phyloP scores from a whole-genome alignment of 2,797 vertebrate genomes.

The Emydoidea blandingii region DNA sequence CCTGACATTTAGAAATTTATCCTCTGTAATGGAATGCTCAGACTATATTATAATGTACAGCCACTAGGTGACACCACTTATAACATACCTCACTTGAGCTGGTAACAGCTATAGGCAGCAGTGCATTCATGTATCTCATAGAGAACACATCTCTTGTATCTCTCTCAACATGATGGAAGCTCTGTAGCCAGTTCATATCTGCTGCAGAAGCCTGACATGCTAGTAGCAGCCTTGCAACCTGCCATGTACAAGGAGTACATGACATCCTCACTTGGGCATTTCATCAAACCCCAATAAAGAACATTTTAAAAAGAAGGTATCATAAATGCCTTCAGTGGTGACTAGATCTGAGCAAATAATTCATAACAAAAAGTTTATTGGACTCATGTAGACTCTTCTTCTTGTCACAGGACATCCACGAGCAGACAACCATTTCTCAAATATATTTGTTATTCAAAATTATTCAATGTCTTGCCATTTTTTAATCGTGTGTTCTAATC shows the following conservation, averaged over 20 bases:
- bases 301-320: background rate
- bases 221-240: background rate
- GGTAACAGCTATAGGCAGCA: background rate
- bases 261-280: background rate
- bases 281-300: background rate
- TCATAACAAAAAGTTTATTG: background rate
- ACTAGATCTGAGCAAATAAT: background rate
- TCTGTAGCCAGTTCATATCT: background rate
- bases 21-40: background rate
- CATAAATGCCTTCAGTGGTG: background rate
- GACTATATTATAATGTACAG: background rate
- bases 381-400: background rate
- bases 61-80: background rate
- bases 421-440: background rate
- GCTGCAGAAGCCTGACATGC: background rate
- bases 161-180: background rate
- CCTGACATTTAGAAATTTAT: background rate
- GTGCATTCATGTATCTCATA: background rate
- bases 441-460: background rate
- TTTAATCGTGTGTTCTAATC: background rate
- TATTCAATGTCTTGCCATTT: background rate
- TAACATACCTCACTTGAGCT: background rate
- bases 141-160: background rate
- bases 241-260: background rate
- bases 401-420: background rate